A percentile compares a stretch with the other conserved stretches of the same genome.
These are phyloP conservation scores for Drosophila nigrodunni DNA, from an alignment of 1,140 invertebrate species.

Conservation along the genomic window DNA sequence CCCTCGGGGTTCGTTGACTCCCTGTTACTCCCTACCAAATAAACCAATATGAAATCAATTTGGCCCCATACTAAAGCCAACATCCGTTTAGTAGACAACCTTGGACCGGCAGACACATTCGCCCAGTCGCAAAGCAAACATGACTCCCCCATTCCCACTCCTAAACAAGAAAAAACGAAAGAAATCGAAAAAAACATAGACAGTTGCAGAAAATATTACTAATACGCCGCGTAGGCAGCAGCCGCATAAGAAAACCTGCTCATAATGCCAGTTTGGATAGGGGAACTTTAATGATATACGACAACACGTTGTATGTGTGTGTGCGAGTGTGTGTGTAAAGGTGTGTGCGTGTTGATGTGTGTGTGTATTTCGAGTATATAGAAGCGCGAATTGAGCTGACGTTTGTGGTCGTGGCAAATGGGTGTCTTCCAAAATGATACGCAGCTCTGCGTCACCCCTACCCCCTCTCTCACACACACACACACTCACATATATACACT, in stretches of 20 bases:
- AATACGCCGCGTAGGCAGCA: constrained; percentile 73
- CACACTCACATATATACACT: constrained; percentile 3
- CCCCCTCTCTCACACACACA: background rate
- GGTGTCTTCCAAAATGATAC: constrained; percentile 76
- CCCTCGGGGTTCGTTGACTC: background rate
- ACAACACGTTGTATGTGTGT: constrained; percentile 24
- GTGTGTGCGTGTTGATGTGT: constrained; percentile 9
- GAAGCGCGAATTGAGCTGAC: constrained; percentile 64
- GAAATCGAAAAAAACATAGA: constrained; percentile 41
- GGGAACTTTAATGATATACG: constrained; percentile 73
- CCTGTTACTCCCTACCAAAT: constrained; percentile 10
- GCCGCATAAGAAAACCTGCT: constrained; percentile 68
- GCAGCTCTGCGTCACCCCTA: constrained; percentile 13
- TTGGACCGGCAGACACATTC: constrained; percentile 64
- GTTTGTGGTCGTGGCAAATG: constrained; percentile 31
- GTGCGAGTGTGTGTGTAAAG: constrained; percentile 15
- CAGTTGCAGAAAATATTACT: constrained; percentile 76
- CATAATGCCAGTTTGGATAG: constrained; percentile 72
- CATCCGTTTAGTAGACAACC: constrained; percentile 36
- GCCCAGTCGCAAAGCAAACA: constrained; percentile 61
- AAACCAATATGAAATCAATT: constrained; percentile 68
- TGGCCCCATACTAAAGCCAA: constrained; percentile 25
- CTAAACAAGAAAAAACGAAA: constrained; percentile 30
- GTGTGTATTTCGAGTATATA: constrained; percentile 51
- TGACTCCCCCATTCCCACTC: background rate